Conservation (phyloP, 2,797 vertebrate species). For the Aplochiton taeniatus region DNA sequence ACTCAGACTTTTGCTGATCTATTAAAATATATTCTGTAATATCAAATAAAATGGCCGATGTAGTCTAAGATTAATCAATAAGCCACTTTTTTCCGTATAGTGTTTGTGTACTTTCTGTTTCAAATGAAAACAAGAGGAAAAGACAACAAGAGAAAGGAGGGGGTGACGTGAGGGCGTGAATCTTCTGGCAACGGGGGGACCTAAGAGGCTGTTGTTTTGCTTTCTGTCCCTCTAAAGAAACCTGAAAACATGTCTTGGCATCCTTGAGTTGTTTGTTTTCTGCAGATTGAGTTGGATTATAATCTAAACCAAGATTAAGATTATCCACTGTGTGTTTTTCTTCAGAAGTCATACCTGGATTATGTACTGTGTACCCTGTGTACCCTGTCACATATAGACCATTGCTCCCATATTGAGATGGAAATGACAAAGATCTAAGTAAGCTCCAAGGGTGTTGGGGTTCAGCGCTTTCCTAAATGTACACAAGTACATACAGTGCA, state of each 20-base stretch:
- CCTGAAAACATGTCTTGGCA: constrained; percentile 5
- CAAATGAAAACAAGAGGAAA: no score
- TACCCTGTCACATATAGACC: background rate
- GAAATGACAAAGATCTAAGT: constrained; percentile 24
- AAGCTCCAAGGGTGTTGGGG: constrained; percentile 9
- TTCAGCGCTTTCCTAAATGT: no score
- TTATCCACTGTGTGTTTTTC: background rate
- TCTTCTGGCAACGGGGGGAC: constrained; percentile 19
- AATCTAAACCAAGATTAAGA: constrained; percentile 35
- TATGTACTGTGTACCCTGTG: constrained; percentile 30
- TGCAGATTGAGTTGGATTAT: constrained; percentile 32
- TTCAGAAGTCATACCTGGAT: constrained; percentile 51
- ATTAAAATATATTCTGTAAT: no score
- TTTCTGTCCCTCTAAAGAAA: constrained; percentile 1
- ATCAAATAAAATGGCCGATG: no score
- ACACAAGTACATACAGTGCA: no score
- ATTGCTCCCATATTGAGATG: background rate
- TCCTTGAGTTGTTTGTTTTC: background rate
- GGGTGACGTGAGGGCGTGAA: background rate
- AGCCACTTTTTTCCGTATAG: no score
- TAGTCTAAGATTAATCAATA: no score
- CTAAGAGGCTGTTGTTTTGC: constrained; percentile 29
- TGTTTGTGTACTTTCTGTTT: no score
- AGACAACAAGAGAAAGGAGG: no score
- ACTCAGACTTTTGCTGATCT: no score